Evolutionary conservation across 53 echinoderm and acorn worm genomes (phyloP), one percentile per base, ranked within the genome.

Genomic region (Luidia sarsii): DNA sequence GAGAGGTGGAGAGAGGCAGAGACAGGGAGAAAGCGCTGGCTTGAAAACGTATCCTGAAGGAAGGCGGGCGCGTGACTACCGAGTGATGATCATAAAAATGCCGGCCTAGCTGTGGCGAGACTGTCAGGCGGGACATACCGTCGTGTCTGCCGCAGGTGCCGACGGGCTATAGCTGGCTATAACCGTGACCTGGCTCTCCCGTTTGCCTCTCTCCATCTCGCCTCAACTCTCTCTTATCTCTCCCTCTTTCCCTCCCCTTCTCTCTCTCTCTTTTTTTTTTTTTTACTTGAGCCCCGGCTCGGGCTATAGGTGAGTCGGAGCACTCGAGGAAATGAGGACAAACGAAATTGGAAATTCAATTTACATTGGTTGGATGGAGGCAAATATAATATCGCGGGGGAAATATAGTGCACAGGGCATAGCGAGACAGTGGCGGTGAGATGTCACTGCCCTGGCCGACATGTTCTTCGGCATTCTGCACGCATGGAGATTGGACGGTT

Each of bases 301-400:
- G 22, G n/a, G 34, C 55, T 50, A 7, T 37, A 11, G 18, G 32
- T 54, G 72, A 54, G 41, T 31, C 72, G 24, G 39, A 56, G 53
- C 37, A 72, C 72, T 72, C 56, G 35, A 27, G 72, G 72, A 72
- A 72, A 72, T 56, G 54, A 72, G 72, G 72, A 56, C 72, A 56
- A 14, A 33, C 56, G 55, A 72, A 72, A 72, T 72, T 72, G 72
- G 72, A 72, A 72, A 72, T 72, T 72, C 72, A 72, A 72, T 72
- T 72, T 72, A 38, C 38, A 72, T 71, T 72, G 54, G 55, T 63
- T 35, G 11, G 6, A 35, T 30, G 65, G 65, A 65, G 65, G 65
- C 36, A 65, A 62, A 9, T 35, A 33, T 33, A 65, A 65, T 65
- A 65, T 34, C 33, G n/a, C n/a, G n/a, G n/a, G n/a, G 21, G 33